Evolutionary conservation across 2,888 invertebrate genomes (phyloP).

Genomic region (Pilophorus perplexus): DNA sequence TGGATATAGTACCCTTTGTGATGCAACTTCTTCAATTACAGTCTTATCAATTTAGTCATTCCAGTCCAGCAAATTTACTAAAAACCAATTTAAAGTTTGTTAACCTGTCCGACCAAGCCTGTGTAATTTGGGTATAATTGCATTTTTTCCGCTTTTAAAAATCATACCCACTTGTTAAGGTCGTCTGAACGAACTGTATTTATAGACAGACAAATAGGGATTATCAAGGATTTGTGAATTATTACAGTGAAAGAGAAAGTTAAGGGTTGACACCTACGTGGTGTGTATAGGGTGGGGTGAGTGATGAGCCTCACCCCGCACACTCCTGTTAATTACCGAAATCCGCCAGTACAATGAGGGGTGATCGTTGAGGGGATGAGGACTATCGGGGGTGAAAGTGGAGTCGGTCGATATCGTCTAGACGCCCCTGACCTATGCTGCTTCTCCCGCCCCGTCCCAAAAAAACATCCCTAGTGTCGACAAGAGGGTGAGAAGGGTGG

Average conservation of each 20-base stretch:
- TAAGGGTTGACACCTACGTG: background rate
- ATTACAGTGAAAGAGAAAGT: constrained; percentile 5
- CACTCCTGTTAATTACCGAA: background rate
- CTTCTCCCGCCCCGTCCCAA: constrained; percentile 19
- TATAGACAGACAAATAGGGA: too few relatives aligned
- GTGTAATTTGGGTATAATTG: too few relatives aligned
- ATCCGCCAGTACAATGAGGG: background rate
- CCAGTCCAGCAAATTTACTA: too few relatives aligned
- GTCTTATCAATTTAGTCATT: too few relatives aligned
- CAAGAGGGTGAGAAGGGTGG: background rate
- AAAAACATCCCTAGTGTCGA: too few relatives aligned
- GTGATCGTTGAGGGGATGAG: background rate
- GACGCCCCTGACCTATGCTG: constrained; percentile 46
- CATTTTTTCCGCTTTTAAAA: too few relatives aligned
- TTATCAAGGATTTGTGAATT: background rate
- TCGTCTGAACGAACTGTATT: too few relatives aligned
- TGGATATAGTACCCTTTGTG: too few relatives aligned
- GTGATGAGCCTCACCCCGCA: background rate
- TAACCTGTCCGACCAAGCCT: too few relatives aligned
- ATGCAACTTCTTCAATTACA: too few relatives aligned
- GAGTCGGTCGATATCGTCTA: constrained; percentile 43
- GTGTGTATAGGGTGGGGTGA: background rate
- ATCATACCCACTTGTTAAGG: too few relatives aligned
- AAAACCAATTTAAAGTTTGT: too few relatives aligned
- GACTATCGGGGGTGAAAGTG: constrained; percentile 10